A percentile compares a stretch with the other conserved stretches of the same genome.
Conservation (phyloP, 2,797 vertebrate species). For the Microchirus variegatus region DNA sequence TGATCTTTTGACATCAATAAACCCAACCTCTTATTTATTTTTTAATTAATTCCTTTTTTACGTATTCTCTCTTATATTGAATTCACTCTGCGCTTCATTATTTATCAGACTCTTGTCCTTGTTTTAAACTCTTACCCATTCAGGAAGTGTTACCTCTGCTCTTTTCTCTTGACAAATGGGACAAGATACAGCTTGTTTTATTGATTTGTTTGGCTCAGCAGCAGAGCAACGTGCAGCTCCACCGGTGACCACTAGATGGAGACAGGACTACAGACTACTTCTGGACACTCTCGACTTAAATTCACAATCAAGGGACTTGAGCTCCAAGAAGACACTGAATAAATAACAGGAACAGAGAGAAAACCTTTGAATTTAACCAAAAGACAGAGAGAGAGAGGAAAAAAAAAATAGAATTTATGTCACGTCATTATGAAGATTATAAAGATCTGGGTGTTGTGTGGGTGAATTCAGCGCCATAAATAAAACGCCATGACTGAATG, state of each 20-base stretch:
- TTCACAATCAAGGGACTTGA: neutral
- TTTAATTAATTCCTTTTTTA: no score
- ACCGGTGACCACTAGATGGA: slow-evolving; percentile 66
- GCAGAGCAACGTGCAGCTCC: slow-evolving; percentile 19
- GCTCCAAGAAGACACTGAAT: neutral
- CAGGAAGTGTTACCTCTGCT: slow-evolving; percentile 6
- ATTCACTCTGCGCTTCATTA: neutral
- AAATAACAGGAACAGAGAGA: slow-evolving; percentile 3
- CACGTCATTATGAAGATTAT: neutral
- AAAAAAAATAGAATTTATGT: neutral
- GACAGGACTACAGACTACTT: slow-evolving; percentile 16
- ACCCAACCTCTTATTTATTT: neutral
- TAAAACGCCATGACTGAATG: neutral
- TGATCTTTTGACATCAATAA: no score
- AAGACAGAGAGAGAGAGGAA: neutral
- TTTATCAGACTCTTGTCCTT: neutral
- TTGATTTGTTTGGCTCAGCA: slow-evolving; percentile 8
- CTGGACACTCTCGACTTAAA: neutral
- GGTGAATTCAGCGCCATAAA: neutral
- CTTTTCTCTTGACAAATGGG: slow-evolving; percentile 15
- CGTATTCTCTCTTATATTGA: neutral
- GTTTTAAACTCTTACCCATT: slow-evolving; percentile 3
- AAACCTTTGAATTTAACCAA: neutral
- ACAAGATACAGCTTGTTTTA: slow-evolving; percentile 36
- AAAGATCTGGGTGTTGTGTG: neutral